Conservation (phyloP, 2,797 vertebrate genomes). For the Dermochelys coriacea region DNA sequence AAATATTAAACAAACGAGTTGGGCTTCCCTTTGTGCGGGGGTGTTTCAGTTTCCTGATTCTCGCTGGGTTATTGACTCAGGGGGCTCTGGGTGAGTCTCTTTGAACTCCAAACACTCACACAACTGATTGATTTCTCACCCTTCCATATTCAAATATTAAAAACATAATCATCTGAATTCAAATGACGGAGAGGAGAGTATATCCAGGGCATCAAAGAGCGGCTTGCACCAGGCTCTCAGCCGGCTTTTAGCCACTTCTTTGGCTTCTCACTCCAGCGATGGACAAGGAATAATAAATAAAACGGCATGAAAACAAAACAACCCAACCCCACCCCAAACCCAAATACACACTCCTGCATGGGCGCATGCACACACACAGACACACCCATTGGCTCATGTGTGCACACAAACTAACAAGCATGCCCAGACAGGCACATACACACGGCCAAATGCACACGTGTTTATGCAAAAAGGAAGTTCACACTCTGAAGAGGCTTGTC, state of each 20-base stretch:
- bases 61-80: fast-evolving
- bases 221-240: neutral
- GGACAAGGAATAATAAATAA: neutral
- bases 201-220: neutral
- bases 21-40: neutral
- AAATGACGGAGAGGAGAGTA: neutral
- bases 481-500: neutral
- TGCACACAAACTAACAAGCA: neutral
- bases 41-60: neutral
- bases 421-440: neutral
- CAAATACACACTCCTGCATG: neutral
- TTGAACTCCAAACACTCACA: neutral
- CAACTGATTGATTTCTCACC: neutral
- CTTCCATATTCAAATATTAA: neutral
- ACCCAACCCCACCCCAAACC: neutral
- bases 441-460: fast-evolving
- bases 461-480: neutral
- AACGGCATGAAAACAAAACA: neutral
- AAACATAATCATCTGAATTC: neutral
- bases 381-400: no score
- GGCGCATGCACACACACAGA: neutral
- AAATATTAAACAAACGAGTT: neutral
- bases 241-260: neutral
- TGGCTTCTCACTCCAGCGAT: neutral
- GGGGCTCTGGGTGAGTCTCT: neutral